phyloP scores from a whole-genome alignment of 2,888 invertebrate genomes.

The Polyommatus iphigenia region DNA sequence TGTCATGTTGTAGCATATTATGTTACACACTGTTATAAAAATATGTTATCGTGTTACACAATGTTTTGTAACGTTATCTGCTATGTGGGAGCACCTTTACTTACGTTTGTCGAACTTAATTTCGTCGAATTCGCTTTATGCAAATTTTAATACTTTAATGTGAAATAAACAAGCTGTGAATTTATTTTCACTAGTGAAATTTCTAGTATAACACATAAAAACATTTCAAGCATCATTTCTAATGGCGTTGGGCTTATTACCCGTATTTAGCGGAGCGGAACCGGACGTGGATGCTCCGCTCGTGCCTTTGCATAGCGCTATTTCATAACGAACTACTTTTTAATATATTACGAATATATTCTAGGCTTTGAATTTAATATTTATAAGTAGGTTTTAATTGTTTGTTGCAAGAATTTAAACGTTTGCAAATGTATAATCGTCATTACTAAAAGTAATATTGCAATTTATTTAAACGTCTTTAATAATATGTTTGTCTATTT shows the following conservation, averaged over 20 bases:
- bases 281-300: not conserved
- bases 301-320: constrained; percentile 13
- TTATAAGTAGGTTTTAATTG: not conserved
- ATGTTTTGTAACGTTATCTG: too few species aligned
- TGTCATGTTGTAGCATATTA: too few species aligned
- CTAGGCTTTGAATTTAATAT: not conserved
- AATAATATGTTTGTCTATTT: too few species aligned
- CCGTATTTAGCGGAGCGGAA: constrained; percentile 19
- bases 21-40: too few species aligned
- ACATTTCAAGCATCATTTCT: constrained; percentile 18
- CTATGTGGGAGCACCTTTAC: too few species aligned
- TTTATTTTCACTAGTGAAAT: not conserved
- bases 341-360: constrained; percentile 14
- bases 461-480: too few species aligned
- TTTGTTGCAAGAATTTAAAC: not conserved
- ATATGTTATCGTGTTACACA: too few species aligned
- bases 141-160: not conserved
- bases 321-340: constrained; percentile 18
- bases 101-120: not conserved
- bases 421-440: not conserved
- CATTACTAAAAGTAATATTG: too few species aligned
- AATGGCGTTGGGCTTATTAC: constrained; percentile 19
- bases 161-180: not conserved
- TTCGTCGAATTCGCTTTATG: not conserved
- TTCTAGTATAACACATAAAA: constrained; percentile 19